Base-by-base conservation (phyloP, 2,888 invertebrate genomes). In the Lasioglossum morio region DNA sequence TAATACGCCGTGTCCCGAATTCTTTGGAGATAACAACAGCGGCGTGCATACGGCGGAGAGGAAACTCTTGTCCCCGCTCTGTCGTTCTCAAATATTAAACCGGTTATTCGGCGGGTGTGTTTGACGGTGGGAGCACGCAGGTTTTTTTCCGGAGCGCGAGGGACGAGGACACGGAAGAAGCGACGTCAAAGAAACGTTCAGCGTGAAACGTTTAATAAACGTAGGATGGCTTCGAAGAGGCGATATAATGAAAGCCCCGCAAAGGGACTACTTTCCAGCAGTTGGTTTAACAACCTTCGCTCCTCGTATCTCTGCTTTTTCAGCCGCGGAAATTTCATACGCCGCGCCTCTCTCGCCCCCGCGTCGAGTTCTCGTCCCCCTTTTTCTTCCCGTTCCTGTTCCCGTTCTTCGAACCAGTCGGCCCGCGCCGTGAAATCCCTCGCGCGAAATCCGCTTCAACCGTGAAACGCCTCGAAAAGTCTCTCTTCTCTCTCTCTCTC, bases 211-310 rank as follows among this genome's bases (percentile, higher is more conserved):
- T 80, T 87, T 75, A 77, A 82, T 79, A 82, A 82, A 66, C 75
- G 60, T 30, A 16, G 77, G 74, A 75, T 43, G 72, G 63, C 34
- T 77, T 30, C 70, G 60, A 27, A 48, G 69, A 40, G 77, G 60
- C 75, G 57, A 72, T 70, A 79, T 74, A 81, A 77, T 86, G 79
- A 76, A 81, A 73, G 57, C 76, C 72, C 66, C 46, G 76, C 72
- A 66, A 81, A 84, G 57, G 78, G 73, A 66, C 77, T 57, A 37
- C 72, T 81, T 79, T 74, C 80, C 83, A 34, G 34, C 78, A 73
- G 43, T 30, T 79, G 87, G 81, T 81, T 87, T 73, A 87, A 87
- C 80, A 83, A 84, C 78, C 48, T n/a, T 69, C 72, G 60, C 78
- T 76, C 84, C 63, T 74, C 66, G 73, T 77, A 70, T 77, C 77